A percentile compares a stretch with the other conserved stretches of the same genome.
Conservation (phyloP, 2,113 vertebrate genomes). For the Beaufortia kweichowensis region DNA sequence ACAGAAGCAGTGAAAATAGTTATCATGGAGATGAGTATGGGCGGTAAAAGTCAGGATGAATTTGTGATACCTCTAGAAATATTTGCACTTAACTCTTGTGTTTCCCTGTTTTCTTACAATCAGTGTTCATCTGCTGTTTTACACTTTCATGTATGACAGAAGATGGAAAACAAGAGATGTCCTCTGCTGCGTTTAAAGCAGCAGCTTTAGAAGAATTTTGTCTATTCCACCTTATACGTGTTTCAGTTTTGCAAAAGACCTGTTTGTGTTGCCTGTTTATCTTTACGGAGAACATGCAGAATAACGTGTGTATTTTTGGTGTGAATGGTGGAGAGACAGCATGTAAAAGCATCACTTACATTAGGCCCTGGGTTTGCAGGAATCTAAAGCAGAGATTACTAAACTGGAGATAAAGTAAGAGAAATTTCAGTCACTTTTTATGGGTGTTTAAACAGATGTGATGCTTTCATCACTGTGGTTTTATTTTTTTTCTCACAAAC, state of each 20-base stretch:
- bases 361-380: background rate
- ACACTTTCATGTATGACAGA: background rate
- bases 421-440: no score
- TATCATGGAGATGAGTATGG: constrained; percentile 7
- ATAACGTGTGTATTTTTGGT: background rate
- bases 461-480: no score
- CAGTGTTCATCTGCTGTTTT: background rate
- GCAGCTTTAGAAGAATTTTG: background rate
- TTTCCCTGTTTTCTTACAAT: background rate
- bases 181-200: background rate
- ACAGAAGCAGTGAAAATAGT: constrained; percentile 18
- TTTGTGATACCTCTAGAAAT: background rate
- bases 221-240: background rate
- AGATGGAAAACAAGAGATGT: background rate
- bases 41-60: background rate
- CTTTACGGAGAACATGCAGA: background rate
- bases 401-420: no score
- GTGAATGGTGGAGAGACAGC: background rate
- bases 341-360: background rate
- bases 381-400: background rate
- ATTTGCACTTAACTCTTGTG: background rate
- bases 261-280: background rate
- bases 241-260: background rate
- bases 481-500: no score
- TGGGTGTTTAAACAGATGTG: no score